These are phyloP conservation scores for Regulus satrapa DNA, from an alignment of 2,113 vertebrate genomes.

Conservation along the genomic window DNA sequence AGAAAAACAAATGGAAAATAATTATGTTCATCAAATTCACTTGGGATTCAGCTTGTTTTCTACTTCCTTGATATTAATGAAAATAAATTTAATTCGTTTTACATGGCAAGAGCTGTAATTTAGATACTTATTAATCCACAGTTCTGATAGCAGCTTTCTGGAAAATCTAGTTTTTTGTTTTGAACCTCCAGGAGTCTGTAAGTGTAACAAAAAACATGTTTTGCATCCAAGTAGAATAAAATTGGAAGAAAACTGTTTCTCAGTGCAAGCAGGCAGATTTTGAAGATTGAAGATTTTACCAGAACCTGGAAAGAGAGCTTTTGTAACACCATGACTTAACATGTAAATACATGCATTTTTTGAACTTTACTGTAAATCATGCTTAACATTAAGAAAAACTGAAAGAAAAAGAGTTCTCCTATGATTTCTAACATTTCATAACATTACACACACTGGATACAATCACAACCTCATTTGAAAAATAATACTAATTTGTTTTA, in stretches of 20 bases:
- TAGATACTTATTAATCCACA: conserved; percentile 71
- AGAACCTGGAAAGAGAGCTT: background rate
- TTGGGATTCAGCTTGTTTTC: conserved; percentile 68
- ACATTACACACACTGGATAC: background rate
- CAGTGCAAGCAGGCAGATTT: background rate
- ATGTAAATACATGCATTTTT: background rate
- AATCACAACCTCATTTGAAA: background rate
- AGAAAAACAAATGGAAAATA: conserved; percentile 56
- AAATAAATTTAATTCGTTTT: conserved; percentile 78
- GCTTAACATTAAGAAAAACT: background rate
- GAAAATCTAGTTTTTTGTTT: conserved; percentile 62
- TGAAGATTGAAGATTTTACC: background rate
- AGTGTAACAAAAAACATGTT: conserved; percentile 38
- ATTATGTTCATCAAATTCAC: conserved; percentile 57
- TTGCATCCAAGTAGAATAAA: background rate
- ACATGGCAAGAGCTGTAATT: conserved; percentile 72
- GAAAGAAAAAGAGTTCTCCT: background rate
- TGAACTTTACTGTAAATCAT: background rate
- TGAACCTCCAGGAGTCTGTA: conserved; percentile 39
- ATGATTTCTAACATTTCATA: background rate
- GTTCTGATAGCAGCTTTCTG: conserved; percentile 41
- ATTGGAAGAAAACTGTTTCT: background rate
- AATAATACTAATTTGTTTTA: background rate
- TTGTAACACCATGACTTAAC: background rate
- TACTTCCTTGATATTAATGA: conserved; percentile 75